Conservation (phyloP, 30 jellyfish, hydroid and myxozoan species). For the Aurelia aurita region DNA sequence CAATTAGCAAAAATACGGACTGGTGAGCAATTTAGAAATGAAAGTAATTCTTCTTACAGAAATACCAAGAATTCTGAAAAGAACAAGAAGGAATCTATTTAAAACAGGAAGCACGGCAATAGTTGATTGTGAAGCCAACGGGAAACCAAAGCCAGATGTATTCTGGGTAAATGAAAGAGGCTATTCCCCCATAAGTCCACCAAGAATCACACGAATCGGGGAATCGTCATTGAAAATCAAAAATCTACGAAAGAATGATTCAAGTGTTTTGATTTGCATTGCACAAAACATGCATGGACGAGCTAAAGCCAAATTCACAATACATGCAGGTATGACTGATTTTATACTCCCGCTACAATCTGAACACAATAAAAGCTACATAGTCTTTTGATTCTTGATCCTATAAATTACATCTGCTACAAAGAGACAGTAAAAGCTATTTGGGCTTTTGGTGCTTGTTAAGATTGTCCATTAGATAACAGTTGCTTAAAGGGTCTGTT, state of each 20-base stretch:
- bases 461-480: no score
- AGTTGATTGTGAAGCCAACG: conserved; percentile 49
- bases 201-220: conserved; percentile 33
- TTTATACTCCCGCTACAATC: no score
- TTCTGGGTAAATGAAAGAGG: conserved; percentile 72
- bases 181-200: conserved; percentile 61
- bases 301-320: conserved; percentile 52
- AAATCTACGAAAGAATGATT: conserved; percentile 5
- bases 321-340: conserved; percentile 12
- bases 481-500: no score
- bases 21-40: not conserved
- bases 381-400: no score
- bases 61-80: conserved; percentile 40
- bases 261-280: conserved; percentile 28
- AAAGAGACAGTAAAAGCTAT: no score
- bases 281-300: conserved; percentile 71
- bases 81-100: conserved; percentile 15
- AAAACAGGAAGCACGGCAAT: conserved; percentile 42
- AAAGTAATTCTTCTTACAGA: conserved; percentile 8
- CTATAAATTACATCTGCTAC: no score
- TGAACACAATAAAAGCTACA: no score
- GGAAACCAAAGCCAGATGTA: conserved; percentile 71
- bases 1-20: no score
- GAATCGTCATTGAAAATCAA: conserved; percentile 37
- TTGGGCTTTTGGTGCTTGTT: no score